Conservation (phyloP, 2,888 invertebrate species). For the Rhingia campestris region DNA sequence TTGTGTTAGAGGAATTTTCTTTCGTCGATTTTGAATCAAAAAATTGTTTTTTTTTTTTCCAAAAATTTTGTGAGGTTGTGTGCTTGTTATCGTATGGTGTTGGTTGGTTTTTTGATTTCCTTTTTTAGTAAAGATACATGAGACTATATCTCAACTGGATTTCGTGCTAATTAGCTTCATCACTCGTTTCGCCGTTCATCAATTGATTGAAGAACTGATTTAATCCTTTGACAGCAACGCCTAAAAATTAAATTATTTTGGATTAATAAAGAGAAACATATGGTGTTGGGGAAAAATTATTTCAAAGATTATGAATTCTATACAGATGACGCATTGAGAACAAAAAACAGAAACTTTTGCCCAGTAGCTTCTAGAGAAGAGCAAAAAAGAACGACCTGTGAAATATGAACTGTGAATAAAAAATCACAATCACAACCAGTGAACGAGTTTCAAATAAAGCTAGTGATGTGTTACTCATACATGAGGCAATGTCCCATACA, state of each 20-base stretch:
- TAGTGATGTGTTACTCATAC: too few species aligned
- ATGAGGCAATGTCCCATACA: too few species aligned
- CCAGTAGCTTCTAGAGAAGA: too few species aligned
- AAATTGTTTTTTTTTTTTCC: slow-evolving; percentile 3
- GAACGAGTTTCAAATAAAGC: too few species aligned
- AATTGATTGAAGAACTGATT: slow-evolving; percentile 80
- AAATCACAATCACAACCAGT: too few species aligned
- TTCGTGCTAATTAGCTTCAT: slow-evolving; percentile 77
- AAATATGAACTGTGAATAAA: too few species aligned
- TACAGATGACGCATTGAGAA: too few species aligned
- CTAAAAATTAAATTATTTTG: slow-evolving; percentile 70
- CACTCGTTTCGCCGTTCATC: slow-evolving; percentile 79
- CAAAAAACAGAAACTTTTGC: too few species aligned
- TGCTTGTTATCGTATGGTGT: slow-evolving; percentile 9
- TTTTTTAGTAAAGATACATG: slow-evolving; percentile 49
- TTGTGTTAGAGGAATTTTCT: neutral
- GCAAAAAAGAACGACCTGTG: too few species aligned
- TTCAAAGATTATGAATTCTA: too few species aligned
- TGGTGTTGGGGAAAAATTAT: too few species aligned
- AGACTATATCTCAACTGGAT: slow-evolving; percentile 52
- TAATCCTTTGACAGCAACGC: slow-evolving; percentile 82
- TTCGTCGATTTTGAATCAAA: slow-evolving; percentile 14
- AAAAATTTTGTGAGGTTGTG: slow-evolving; percentile 4
- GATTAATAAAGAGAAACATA: slow-evolving; percentile 14
- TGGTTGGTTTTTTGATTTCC: slow-evolving; percentile 7